These are phyloP conservation scores for Petrocephalus microphthalmus DNA, from an alignment of 2,113 vertebrate species.

Conservation along the genomic window DNA sequence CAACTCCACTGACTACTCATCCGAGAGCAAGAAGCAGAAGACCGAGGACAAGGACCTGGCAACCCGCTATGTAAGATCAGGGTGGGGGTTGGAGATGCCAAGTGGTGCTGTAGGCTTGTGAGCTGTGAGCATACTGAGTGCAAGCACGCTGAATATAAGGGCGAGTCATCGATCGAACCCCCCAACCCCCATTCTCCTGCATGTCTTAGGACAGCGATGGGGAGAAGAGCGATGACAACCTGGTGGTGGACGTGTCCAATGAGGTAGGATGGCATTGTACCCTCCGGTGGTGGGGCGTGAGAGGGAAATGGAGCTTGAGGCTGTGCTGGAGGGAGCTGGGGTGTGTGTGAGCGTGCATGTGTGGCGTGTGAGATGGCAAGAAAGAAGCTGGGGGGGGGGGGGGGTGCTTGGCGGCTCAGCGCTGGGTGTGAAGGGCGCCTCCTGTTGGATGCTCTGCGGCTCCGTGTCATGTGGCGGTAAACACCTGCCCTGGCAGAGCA, in stretches of 20 bases:
- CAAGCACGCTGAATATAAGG: not conserved
- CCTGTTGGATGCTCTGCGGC: not conserved
- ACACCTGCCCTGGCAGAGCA: not conserved
- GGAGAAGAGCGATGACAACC: constrained; percentile 77
- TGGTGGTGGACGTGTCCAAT: constrained; percentile 79
- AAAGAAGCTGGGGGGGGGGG: not conserved
- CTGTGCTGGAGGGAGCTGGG: not conserved
- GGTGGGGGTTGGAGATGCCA: not conserved
- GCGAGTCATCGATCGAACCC: not conserved
- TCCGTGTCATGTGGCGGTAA: not conserved
- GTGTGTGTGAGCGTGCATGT: not conserved
- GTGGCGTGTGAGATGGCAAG: not conserved
- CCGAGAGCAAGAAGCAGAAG: constrained; percentile 96
- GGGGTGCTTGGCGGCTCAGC: not conserved
- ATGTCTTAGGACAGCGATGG: constrained; percentile 70
- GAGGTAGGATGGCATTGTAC: constrained; percentile 57
- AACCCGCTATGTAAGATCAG: constrained; percentile 76
- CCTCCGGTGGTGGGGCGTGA: not conserved
- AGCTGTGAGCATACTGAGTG: not conserved
- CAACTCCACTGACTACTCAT: constrained; percentile 81
- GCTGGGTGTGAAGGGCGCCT: not conserved
- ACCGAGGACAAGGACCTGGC: constrained; percentile 87
- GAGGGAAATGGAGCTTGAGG: not conserved
- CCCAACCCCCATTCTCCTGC: not conserved
- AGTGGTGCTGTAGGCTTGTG: too few species aligned